Evolutionary conservation across 2,888 invertebrate genomes (phyloP), one percentile per base, ranked within the genome.

Genomic region (Xanthia togata): DNA sequence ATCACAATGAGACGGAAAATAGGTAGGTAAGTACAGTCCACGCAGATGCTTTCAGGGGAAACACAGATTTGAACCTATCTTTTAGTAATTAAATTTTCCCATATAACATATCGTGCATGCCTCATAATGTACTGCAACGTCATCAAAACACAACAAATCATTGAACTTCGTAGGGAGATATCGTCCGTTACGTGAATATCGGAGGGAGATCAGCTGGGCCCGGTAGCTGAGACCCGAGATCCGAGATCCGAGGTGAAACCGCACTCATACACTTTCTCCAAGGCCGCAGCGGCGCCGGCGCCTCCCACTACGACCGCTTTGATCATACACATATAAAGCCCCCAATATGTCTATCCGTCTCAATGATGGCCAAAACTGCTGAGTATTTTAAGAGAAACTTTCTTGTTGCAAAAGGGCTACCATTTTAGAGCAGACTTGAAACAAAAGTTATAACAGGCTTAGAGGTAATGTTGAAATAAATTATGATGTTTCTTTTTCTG

Each of bases 231-330:
- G 87, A 79, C 71, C 85, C 81, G 79, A 90, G 89, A 91, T 70
- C 47, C 35, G 64, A 71, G 64, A 75, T 90, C 89, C 89, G 92
- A 87, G 91, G 95, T 92, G 94, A 94, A 94, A 94, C 94, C 91
- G 89, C 87, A 85, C 89, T 88, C 89, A 79, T 90, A 89, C 90
- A 95, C 95, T 96, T 95, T 96, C 96, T 92, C 95, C 94, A 95
- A 95, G 94, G 93, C 95, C 93, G 91, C 90, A 84, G 86, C 90
- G 94, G 93, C 92, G 92, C 91, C 91, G 85, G 85, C 87, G 87
- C 88, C 90, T 87, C 88, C 91, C 90, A 89, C 92, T 78, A 88
- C 63, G 0, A 31, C 79, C 26, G 53, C 80, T 78, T 81, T 82
- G 76, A 86, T 85, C 70, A 80, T 79, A 81, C 63, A 76, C 77